These are phyloP conservation scores for Cantharis rustica DNA, from an alignment of 2,888 invertebrate genomes.

Conservation along the genomic window DNA sequence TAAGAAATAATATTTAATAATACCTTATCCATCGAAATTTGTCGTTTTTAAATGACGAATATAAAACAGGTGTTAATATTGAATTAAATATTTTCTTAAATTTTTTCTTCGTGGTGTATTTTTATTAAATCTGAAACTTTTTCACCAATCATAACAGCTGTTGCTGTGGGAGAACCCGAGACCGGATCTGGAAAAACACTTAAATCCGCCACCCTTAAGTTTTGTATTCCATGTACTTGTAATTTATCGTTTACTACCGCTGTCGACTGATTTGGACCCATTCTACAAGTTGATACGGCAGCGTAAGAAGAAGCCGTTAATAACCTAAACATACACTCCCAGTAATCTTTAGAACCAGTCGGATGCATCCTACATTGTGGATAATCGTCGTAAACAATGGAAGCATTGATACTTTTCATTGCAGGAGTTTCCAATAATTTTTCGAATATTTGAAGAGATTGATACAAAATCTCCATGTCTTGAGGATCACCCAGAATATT, in stretches of 20 bases:
- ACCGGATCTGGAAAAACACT: constrained; percentile 70
- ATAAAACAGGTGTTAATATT: no score
- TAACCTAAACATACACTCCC: constrained; percentile 60
- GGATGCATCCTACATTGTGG: constrained; percentile 64
- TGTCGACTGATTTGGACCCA: constrained; percentile 44
- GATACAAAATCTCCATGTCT: constrained; percentile 66
- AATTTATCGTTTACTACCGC: constrained; percentile 53
- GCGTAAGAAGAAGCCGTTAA: constrained; percentile 68
- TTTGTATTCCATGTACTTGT: constrained; percentile 62
- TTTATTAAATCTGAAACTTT: constrained; percentile 61
- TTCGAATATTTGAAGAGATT: constrained; percentile 65
- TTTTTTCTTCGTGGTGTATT: background rate
- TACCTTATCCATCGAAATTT: no score
- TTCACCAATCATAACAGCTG: constrained; percentile 74
- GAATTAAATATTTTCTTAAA: background rate
- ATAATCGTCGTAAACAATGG: constrained; percentile 60
- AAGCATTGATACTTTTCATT: constrained; percentile 63
- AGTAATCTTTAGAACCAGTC: constrained; percentile 60
- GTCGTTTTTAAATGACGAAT: no score
- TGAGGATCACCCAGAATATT: constrained; percentile 66
- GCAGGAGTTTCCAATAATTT: constrained; percentile 64
- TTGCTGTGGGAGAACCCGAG: constrained; percentile 70
- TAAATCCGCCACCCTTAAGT: constrained; percentile 69
- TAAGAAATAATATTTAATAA: no score
- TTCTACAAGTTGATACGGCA: constrained; percentile 57